A percentile compares a stretch with the other conserved stretches of the same genome.
Conservation (phyloP, 1,140 invertebrate genomes). For the Brachionus koreanus region DNA sequence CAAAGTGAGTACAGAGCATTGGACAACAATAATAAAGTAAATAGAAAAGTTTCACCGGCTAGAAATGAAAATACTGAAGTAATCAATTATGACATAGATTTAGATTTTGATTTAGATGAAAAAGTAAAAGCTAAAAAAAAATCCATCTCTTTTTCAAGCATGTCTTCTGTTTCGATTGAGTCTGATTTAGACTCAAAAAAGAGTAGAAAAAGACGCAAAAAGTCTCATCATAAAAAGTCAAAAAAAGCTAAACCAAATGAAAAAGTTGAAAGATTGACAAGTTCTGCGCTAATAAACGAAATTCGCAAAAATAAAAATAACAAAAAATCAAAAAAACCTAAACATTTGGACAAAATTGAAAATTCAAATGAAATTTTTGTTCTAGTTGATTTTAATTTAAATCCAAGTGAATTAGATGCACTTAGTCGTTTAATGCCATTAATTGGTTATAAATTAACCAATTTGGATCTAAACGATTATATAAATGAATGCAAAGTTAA, state of each 20-base stretch:
- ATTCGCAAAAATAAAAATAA: slow-evolving; percentile 10
- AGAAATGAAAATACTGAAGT: background rate
- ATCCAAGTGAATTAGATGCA: background rate
- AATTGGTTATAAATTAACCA: background rate
- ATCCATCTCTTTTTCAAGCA: background rate
- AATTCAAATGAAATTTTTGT: background rate
- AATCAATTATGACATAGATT: background rate
- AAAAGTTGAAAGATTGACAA: background rate
- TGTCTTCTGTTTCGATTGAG: background rate
- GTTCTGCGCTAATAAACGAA: background rate
- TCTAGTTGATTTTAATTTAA: background rate
- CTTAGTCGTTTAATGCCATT: background rate
- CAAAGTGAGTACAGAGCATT: background rate
- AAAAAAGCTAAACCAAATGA: background rate
- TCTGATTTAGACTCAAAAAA: background rate
- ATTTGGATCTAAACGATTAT: background rate
- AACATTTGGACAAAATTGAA: background rate
- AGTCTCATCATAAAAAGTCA: background rate
- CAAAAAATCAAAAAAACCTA: background rate
- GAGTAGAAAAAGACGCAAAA: slow-evolving; percentile 18
- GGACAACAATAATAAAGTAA: background rate
- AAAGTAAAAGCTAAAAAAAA: background rate
- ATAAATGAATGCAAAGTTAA: background rate
- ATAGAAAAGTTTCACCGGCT: background rate
- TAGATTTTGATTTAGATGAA: background rate